Percentiles rank a stretch among this genome's conserved stretches.
phyloP scores from a whole-genome alignment of 2,888 invertebrate species.

The Biston stratarius region DNA sequence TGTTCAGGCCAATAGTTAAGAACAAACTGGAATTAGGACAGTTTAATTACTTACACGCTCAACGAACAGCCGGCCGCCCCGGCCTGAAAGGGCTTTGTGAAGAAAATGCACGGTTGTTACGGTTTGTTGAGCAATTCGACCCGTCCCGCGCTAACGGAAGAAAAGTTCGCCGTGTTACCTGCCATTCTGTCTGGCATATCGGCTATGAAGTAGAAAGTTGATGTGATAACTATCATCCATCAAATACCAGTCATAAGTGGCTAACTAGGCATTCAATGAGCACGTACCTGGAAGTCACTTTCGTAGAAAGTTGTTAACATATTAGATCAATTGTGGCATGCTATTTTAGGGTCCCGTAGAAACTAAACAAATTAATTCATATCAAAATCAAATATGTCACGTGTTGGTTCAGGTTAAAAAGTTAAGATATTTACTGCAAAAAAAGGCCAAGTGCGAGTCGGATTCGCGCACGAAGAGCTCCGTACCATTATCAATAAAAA shows the following conservation, averaged over 20 bases:
- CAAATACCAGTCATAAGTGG: constrained; percentile 33
- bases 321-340: constrained; percentile 37
- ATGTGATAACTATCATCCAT: constrained; percentile 27
- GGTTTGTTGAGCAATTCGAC: constrained; percentile 67
- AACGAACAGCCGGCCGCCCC: constrained; percentile 58
- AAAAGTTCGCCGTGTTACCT: constrained; percentile 40
- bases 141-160: constrained; percentile 40
- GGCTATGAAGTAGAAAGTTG: constrained; percentile 33
- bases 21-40: constrained; percentile 69
- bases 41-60: constrained; percentile 75
- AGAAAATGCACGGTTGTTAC: constrained; percentile 65
- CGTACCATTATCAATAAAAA: too few relatives aligned
- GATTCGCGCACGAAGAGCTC: too few relatives aligned
- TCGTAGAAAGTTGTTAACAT: constrained; percentile 43
- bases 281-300: constrained; percentile 36
- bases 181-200: constrained; percentile 32
- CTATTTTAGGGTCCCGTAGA: constrained; percentile 23
- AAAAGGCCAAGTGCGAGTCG: too few relatives aligned
- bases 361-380: too few relatives aligned
- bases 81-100: constrained; percentile 72
- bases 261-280: constrained; percentile 37
- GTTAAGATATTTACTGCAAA: too few relatives aligned
- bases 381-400: too few relatives aligned
- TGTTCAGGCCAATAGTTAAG: constrained; percentile 51
- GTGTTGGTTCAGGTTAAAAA: too few relatives aligned